These are phyloP conservation scores for Psittacula cyanocephala DNA, from an alignment of 2,113 vertebrate genomes.

Conservation along the genomic window DNA sequence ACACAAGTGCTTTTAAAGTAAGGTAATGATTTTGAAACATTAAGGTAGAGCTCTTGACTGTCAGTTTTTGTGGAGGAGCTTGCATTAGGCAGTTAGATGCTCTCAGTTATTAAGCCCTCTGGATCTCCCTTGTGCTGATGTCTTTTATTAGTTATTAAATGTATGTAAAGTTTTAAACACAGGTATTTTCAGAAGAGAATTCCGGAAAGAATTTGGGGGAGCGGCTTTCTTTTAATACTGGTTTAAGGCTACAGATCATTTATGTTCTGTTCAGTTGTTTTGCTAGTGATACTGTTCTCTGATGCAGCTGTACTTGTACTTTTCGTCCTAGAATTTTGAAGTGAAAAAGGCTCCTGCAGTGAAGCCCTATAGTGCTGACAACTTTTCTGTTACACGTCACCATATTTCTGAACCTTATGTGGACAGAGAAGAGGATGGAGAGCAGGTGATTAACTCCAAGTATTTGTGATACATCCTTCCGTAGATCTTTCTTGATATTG, in stretches of 20 bases:
- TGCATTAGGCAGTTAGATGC: background rate
- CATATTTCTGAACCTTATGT: conserved; percentile 79
- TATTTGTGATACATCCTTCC: background rate
- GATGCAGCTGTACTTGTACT: background rate
- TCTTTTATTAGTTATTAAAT: background rate
- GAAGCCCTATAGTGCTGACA: conserved; percentile 72
- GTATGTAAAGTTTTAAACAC: background rate
- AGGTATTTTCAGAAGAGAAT: background rate
- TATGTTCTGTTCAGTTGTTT: background rate
- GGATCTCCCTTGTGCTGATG: background rate
- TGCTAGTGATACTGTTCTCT: background rate
- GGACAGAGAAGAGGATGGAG: conserved; percentile 73
- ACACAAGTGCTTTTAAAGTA: background rate
- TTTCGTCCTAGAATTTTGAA: conserved; percentile 74
- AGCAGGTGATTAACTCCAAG: conserved; percentile 75
- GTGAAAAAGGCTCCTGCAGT: conserved; percentile 55
- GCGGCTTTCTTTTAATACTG: background rate
- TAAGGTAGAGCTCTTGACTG: background rate
- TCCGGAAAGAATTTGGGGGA: background rate
- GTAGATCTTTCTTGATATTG: background rate
- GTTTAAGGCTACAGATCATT: background rate
- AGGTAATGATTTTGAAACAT: background rate
- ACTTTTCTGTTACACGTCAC: conserved; percentile 81
- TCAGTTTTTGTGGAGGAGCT: background rate
- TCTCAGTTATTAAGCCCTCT: background rate